These are phyloP conservation scores for Baronia brevicornis DNA, from an alignment of 2,888 invertebrate genomes.

Conservation along the genomic window DNA sequence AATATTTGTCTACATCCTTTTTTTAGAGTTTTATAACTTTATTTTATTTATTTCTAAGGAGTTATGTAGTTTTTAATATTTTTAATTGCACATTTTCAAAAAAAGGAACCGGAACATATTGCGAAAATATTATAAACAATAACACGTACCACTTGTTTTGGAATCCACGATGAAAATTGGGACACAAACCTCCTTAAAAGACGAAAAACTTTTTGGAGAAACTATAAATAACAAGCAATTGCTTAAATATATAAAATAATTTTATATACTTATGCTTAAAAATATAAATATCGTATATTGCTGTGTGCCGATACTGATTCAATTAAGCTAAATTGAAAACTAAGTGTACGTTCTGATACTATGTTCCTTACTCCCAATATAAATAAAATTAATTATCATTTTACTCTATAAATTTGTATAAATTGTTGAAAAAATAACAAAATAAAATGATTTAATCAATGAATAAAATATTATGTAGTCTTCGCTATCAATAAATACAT, in stretches of 20 bases:
- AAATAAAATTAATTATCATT: constrained; percentile 6
- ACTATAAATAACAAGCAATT: constrained; percentile 15
- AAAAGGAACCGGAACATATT: constrained; percentile 23
- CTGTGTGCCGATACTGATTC: constrained; percentile 3
- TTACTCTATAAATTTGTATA: too few species aligned
- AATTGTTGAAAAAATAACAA: not conserved
- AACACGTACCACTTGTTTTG: constrained; percentile 44
- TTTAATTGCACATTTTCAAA: constrained; percentile 12
- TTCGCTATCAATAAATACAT: not conserved
- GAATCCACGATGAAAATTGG: constrained; percentile 49
- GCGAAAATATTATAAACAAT: constrained; percentile 23
- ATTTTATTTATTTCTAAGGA: too few species aligned
- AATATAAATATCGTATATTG: constrained; percentile 1
- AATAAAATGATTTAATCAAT: too few species aligned
- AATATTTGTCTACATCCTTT: too few species aligned
- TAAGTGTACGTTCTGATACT: constrained; percentile 3
- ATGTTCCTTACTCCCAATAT: too few species aligned
- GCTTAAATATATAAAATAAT: not conserved
- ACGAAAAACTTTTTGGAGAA: not conserved
- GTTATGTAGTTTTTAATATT: too few species aligned
- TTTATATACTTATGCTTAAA: constrained; percentile 1
- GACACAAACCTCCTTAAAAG: constrained; percentile 4
- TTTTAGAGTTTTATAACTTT: too few species aligned
- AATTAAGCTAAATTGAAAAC: constrained; percentile 11
- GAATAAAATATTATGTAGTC: constrained; percentile 1